phyloP scores from a whole-genome alignment of 2,797 vertebrate genomes.

The Sebastes hubbsi region DNA sequence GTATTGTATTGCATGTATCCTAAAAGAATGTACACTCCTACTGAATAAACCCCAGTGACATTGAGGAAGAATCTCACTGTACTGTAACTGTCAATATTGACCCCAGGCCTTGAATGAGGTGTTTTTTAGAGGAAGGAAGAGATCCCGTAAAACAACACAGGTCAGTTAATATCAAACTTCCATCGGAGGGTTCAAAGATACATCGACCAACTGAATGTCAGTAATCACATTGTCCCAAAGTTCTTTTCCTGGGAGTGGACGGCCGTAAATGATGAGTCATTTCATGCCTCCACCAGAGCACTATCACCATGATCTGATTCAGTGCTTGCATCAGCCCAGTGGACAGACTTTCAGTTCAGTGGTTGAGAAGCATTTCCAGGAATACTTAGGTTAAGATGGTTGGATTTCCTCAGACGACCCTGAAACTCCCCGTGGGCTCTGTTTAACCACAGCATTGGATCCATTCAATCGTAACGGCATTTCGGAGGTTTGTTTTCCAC shows the following conservation, averaged over 20 bases:
- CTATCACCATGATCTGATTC: slow-evolving; percentile 48
- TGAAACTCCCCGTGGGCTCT: slow-evolving; percentile 2
- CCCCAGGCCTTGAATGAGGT: slow-evolving; percentile 15
- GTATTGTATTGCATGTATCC: slow-evolving; percentile 32
- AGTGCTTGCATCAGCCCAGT: slow-evolving; percentile 40
- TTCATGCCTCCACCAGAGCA: slow-evolving; percentile 44
- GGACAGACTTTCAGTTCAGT: slow-evolving; percentile 53
- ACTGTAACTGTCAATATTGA: slow-evolving; percentile 52
- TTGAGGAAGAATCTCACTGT: slow-evolving; percentile 47
- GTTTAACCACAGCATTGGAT: slow-evolving; percentile 5
- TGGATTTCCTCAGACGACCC: slow-evolving; percentile 20
- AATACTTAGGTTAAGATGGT: slow-evolving; percentile 26
- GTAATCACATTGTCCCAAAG: slow-evolving; percentile 40
- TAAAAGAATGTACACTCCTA: slow-evolving; percentile 34
- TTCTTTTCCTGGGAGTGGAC: slow-evolving; percentile 59
- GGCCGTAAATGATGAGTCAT: slow-evolving; percentile 65
- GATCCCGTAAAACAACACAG: background rate
- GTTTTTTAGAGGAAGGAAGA: slow-evolving; percentile 6
- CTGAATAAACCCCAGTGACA: slow-evolving; percentile 26
- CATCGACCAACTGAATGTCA: background rate
- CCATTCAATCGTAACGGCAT: background rate
- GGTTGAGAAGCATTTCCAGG: slow-evolving; percentile 53
- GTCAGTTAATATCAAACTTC: slow-evolving; percentile 55
- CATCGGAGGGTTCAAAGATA: slow-evolving; percentile 47
- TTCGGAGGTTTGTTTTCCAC: slow-evolving; percentile 15